Evolutionary conservation across 92 coral and sea anemone genomes (phyloP).

Genomic region (Muricea muricata): DNA sequence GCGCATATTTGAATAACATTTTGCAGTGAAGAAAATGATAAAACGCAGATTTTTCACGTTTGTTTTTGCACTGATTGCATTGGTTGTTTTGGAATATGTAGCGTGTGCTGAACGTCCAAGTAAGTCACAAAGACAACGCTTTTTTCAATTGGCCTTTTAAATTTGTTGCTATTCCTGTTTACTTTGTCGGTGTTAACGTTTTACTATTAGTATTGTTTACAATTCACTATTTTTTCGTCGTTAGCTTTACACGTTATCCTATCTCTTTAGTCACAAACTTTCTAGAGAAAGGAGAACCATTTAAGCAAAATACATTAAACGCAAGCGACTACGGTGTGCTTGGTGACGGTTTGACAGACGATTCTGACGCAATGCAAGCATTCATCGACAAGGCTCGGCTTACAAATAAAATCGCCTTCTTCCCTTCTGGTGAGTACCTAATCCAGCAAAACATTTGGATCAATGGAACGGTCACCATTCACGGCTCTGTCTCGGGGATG

Average conservation of each 20-base stretch:
- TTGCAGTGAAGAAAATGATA: not conserved
- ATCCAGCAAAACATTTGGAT: slow-evolving; percentile 33
- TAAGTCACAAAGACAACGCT: not conserved
- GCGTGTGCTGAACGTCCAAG: not conserved
- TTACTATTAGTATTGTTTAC: too few species aligned
- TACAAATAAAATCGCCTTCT: slow-evolving; percentile 44
- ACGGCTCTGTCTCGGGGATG: slow-evolving; percentile 53
- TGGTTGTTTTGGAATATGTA: not conserved
- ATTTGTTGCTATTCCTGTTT: too few species aligned
- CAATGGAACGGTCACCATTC: slow-evolving; percentile 22
- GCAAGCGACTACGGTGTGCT: slow-evolving; percentile 35
- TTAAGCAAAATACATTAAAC: not conserved
- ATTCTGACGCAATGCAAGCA: slow-evolving; percentile 49
- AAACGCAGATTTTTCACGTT: not conserved
- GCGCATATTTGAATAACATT: not conserved
- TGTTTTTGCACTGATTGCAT: not conserved
- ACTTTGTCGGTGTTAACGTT: too few species aligned
- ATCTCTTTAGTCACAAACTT: not conserved
- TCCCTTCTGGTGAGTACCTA: slow-evolving; percentile 66
- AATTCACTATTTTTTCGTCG: too few species aligned
- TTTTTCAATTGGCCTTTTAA: too few species aligned
- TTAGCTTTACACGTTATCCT: not conserved
- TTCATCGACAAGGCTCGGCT: slow-evolving; percentile 31
- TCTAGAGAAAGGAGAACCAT: not conserved
- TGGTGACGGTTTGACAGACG: slow-evolving; percentile 64